Base-by-base conservation (phyloP, 2,113 vertebrate genomes). In the Channa maculata region DNA sequence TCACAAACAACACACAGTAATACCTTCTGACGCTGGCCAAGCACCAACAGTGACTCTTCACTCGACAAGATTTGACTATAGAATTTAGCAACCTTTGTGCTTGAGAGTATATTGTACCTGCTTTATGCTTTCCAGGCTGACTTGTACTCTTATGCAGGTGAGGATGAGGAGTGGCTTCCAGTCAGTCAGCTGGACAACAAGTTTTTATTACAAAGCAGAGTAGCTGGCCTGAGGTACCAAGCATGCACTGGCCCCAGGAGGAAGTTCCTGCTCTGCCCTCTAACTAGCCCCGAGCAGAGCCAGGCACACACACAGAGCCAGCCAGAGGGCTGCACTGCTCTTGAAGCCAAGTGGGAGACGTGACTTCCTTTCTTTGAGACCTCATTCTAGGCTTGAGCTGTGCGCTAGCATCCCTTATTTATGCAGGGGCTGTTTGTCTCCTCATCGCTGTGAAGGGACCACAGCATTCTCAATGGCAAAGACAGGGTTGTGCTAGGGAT, bases 211-310 rank as follows among this genome's bases (percentile, higher is more conserved):
- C 65, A 89, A 65, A 80, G 38, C 73, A 67, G 55, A 48, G 53
- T 72, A 57, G 75, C 60, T 83, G 65, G 78, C 80, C 84, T 65
- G 13, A 43, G 65, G 77, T 57, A 58, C 54, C 15, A 38, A 84
- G 69, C 68, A 82, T 76, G 76, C 34, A 12, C 52, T 55, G 76
- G 62, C 82, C 85, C 79, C 83, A 53, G 11, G 77, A 85, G 74
- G 63, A 84, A 76, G 64, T 70, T 72, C 65, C 66, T 38, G 75
- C 75, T 77, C 74, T 85, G 83, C 75, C 80, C 85, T 86, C 71
- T 87, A 90, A 92, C 87, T 86, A 81, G 79, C 78, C 81, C 60
- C 53, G 48, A 88, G 83, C 86, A 79, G 84, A 57, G 84, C 80
- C 85, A 83, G 79, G 73, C 88, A 91, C 86, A 89, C 85, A 83